Conservation (phyloP, 2,113 vertebrate genomes). For the Symphodus melops region DNA sequence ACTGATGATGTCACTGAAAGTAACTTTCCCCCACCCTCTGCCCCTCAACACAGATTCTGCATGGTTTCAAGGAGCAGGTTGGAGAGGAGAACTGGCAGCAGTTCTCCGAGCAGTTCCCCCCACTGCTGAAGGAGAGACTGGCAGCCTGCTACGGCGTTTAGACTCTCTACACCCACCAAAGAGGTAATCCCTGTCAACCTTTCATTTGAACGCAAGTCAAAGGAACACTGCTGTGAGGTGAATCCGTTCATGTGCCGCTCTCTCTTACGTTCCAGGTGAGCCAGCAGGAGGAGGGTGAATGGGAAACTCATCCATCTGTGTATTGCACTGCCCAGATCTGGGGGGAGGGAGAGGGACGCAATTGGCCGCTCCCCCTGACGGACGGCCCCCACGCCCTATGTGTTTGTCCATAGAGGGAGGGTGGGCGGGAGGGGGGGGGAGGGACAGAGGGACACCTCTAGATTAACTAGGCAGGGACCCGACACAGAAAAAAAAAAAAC, state of each 20-base stretch:
- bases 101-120: constrained; percentile 95
- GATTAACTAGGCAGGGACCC: constrained; percentile 85
- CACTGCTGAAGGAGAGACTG: constrained; percentile 93
- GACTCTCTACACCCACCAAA: constrained; percentile 70
- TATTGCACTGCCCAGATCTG: constrained; percentile 91
- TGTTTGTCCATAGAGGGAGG: constrained; percentile 86
- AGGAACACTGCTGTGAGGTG: not conserved
- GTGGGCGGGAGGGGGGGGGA: constrained; percentile 80
- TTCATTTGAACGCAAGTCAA: not conserved
- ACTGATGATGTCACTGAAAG: not conserved
- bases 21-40: not conserved
- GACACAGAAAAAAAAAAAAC: constrained; percentile 72
- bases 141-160: constrained; percentile 95
- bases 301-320: constrained; percentile 90
- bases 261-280: constrained; percentile 80
- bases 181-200: constrained; percentile 42
- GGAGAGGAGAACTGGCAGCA: constrained; percentile 96
- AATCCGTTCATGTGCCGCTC: not conserved
- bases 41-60: constrained; percentile 86
- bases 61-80: constrained; percentile 95
- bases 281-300: constrained; percentile 89
- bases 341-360: constrained; percentile 88
- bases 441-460: constrained; percentile 83
- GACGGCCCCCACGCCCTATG: constrained; percentile 86
- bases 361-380: constrained; percentile 84